These are phyloP conservation scores for Drosophila equinoxialis DNA, from an alignment of 1,140 invertebrate genomes.

Conservation along the genomic window DNA sequence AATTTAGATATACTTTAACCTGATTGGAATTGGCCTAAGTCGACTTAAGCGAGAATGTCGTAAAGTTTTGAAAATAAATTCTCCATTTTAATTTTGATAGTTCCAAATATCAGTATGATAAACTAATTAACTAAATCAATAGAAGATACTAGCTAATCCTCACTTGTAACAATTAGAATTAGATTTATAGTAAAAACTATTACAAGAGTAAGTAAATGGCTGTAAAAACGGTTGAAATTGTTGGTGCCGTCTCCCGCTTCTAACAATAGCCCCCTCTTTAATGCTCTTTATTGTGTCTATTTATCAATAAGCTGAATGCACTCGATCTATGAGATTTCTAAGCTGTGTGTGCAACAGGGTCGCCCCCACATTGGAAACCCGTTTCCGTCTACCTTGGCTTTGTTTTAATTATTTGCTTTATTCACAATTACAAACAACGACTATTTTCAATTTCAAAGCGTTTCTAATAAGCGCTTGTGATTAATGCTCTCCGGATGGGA, in stretches of 20 bases:
- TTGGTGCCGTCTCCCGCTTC: constrained; percentile 5
- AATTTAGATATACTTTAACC: too few species aligned
- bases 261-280: constrained; percentile 18
- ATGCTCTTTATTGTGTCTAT: background rate
- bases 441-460: constrained; percentile 66
- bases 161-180: background rate
- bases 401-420: constrained; percentile 61
- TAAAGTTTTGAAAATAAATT: too few species aligned
- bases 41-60: too few species aligned
- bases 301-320: background rate
- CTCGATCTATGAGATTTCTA: background rate
- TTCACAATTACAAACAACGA: constrained; percentile 51
- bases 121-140: too few species aligned
- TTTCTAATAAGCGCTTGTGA: constrained; percentile 37
- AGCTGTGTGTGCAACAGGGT: constrained; percentile 40
- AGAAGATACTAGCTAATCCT: too few species aligned
- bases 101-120: too few species aligned
- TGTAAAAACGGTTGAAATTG: constrained; percentile 43
- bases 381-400: constrained; percentile 76
- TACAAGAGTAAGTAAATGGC: too few species aligned
- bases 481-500: constrained; percentile 41
- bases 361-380: constrained; percentile 47
- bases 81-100: too few species aligned
- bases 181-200: too few species aligned
- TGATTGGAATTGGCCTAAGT: too few species aligned